A percentile compares a stretch with the other conserved stretches of the same genome.
Conservation (phyloP, 2,113 vertebrate species). For the Malurus cyaneus region DNA sequence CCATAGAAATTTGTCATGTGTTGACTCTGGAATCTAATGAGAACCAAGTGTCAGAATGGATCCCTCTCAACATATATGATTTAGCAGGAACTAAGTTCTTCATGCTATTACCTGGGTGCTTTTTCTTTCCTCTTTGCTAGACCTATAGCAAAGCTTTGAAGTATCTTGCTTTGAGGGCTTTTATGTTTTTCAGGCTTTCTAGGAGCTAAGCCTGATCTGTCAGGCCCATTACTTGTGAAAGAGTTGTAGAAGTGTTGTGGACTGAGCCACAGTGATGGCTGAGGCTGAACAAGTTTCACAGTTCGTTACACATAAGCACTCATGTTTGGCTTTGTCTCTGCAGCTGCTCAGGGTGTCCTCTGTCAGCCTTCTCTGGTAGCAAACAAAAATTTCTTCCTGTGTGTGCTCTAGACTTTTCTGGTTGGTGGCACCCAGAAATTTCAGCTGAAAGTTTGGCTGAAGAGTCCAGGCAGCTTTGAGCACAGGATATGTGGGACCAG, state of each 20-base stretch:
- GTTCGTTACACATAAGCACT: not conserved
- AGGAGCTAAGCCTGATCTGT: not conserved
- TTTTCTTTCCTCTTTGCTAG: not conserved
- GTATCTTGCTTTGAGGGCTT: not conserved
- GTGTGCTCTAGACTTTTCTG: not conserved
- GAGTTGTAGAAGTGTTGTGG: not conserved
- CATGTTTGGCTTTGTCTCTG: not conserved
- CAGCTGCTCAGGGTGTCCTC: not conserved
- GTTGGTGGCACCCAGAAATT: not conserved
- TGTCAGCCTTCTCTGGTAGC: not conserved
- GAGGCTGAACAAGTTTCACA: constrained; percentile 8
- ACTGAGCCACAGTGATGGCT: not conserved
- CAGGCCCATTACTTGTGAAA: not conserved
- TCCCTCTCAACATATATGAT: not conserved
- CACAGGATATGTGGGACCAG: not conserved
- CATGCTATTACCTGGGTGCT: not conserved
- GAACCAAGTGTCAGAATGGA: not conserved
- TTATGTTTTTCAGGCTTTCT: not conserved
- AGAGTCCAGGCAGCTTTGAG: not conserved
- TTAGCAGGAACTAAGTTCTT: not conserved
- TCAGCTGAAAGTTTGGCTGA: not conserved
- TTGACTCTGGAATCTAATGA: not conserved
- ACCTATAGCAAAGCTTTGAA: not conserved
- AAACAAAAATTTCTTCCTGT: not conserved
- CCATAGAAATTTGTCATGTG: not conserved